These are phyloP conservation scores for Phataginus tetradactyla DNA, from an alignment of 2,797 vertebrate genomes.

Conservation along the genomic window DNA sequence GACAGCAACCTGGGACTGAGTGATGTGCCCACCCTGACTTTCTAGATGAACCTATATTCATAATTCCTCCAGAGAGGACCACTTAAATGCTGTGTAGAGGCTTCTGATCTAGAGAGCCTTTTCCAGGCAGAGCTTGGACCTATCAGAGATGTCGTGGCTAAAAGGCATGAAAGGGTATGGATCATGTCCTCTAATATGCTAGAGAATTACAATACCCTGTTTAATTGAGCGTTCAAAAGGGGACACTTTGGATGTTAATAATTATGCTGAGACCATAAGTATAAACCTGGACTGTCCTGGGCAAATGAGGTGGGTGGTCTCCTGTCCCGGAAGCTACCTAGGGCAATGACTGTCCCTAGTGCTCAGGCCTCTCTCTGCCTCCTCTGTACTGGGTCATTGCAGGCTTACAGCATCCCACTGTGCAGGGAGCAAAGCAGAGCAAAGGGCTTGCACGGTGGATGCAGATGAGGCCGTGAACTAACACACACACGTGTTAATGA, in stretches of 20 bases:
- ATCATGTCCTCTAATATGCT: neutral
- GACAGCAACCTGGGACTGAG: too few species aligned
- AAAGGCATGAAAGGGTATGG: neutral
- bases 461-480: neutral
- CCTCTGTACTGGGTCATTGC: neutral
- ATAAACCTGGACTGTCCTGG: neutral
- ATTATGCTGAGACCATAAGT: neutral
- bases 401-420: neutral
- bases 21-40: neutral
- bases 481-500: too few species aligned
- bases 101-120: neutral
- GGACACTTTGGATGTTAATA: neutral
- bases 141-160: neutral
- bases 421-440: neutral
- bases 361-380: neutral
- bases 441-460: neutral
- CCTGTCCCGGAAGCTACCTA: neutral
- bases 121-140: neutral
- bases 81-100: neutral
- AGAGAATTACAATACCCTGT: neutral
- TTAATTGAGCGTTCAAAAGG: neutral
- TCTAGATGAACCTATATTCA: too few species aligned
- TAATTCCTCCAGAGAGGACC: neutral
- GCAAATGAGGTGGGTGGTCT: neutral
- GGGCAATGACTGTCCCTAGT: accelerated